Conservation (phyloP, 2,797 vertebrate genomes). For the Poeciliopsis gracilis region DNA sequence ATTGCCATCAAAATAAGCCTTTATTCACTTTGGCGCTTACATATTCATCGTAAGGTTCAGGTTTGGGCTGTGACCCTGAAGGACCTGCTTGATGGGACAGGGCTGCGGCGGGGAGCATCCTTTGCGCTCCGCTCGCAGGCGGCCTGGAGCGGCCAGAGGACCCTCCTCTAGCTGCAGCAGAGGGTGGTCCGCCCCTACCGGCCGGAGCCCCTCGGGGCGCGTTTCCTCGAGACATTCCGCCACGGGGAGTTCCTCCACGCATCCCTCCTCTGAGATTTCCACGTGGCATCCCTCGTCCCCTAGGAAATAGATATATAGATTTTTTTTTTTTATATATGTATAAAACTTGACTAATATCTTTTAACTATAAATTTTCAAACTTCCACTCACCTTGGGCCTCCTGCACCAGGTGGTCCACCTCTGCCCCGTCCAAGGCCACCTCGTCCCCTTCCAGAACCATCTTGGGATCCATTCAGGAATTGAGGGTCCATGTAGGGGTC, state of each 20-base stretch:
- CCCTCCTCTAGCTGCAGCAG: constrained; percentile 84
- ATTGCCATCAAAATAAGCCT: background rate
- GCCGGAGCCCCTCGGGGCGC: constrained; percentile 85
- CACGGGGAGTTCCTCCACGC: constrained; percentile 88
- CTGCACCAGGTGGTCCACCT: constrained; percentile 88
- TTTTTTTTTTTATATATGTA: no score
- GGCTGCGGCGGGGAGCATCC: constrained; percentile 84
- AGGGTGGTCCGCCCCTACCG: constrained; percentile 85
- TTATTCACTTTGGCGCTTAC: constrained; percentile 76
- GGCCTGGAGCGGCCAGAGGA: constrained; percentile 86
- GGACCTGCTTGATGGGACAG: constrained; percentile 80
- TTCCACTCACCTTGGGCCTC: constrained; percentile 85
- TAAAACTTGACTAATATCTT: background rate
- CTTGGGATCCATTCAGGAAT: constrained; percentile 93
- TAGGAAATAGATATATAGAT: constrained; percentile 44
- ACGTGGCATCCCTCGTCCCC: constrained; percentile 91
- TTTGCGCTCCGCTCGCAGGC: constrained; percentile 84
- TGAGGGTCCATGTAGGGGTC: constrained; percentile 94
- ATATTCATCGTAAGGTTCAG: constrained; percentile 93
- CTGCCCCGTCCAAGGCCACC: constrained; percentile 89
- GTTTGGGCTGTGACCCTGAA: constrained; percentile 80
- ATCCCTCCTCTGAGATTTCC: constrained; percentile 87
- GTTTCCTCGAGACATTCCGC: constrained; percentile 86
- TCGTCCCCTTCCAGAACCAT: constrained; percentile 86
- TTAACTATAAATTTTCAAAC: background rate